phyloP scores from a whole-genome alignment of 2,888 invertebrate species.

The Ormyrus pomaceus region DNA sequence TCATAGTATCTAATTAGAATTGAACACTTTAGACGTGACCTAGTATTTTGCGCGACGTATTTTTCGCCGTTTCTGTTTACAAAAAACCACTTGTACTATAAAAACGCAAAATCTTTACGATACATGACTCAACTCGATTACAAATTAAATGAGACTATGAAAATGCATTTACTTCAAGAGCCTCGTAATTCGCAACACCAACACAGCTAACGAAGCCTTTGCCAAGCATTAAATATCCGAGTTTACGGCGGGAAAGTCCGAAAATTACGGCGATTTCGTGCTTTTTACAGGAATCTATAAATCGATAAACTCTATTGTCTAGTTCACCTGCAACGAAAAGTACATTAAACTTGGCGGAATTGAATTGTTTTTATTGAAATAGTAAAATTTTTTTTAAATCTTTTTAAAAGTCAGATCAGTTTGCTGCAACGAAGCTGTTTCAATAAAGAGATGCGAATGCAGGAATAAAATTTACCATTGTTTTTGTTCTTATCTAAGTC shows the following conservation, averaged over 20 bases:
- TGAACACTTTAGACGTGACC: too few relatives aligned
- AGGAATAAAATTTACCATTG: slow-evolving; percentile 60
- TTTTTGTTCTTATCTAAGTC: slow-evolving; percentile 65
- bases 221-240: slow-evolving; percentile 67
- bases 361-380: slow-evolving; percentile 1
- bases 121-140: not conserved
- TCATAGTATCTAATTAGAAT: too few relatives aligned
- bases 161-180: slow-evolving; percentile 62
- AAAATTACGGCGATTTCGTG: slow-evolving; percentile 63
- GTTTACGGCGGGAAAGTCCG: slow-evolving; percentile 65
- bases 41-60: too few relatives aligned
- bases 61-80: too few relatives aligned
- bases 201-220: slow-evolving; percentile 65
- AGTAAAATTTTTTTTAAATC: not conserved
- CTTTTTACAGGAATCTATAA: slow-evolving; percentile 61
- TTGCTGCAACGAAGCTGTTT: too few relatives aligned
- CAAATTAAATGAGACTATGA: slow-evolving; percentile 27
- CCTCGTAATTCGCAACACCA: slow-evolving; percentile 65
- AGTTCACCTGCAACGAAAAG: slow-evolving; percentile 63
- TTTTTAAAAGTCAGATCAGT: too few relatives aligned
- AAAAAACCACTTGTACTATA: not conserved
- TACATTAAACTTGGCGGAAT: slow-evolving; percentile 5
- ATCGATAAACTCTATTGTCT: slow-evolving; percentile 61
- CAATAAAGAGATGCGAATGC: not conserved
- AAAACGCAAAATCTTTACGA: not conserved